Percentiles rank a stretch among this genome's conserved stretches.
These are phyloP conservation scores for Alethe castanea DNA, from an alignment of 2,113 vertebrate genomes.

Conservation along the genomic window DNA sequence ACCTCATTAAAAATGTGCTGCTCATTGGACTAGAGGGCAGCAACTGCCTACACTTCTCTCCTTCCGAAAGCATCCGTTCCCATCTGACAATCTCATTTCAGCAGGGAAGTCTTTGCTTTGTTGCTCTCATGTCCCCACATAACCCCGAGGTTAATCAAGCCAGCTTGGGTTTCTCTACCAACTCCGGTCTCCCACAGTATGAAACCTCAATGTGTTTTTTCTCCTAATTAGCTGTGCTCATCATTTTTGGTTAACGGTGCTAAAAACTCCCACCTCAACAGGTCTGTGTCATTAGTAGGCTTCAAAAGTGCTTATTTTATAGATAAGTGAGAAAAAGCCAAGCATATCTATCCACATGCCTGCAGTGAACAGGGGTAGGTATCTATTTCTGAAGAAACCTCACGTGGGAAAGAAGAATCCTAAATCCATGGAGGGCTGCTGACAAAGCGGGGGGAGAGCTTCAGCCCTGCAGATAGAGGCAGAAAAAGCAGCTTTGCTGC, in stretches of 20 bases:
- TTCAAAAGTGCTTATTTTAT: background rate
- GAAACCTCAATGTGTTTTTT: background rate
- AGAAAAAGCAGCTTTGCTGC: background rate
- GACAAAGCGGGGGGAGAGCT: background rate
- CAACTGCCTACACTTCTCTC: conserved; percentile 8
- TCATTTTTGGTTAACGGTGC: background rate
- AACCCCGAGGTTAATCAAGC: background rate
- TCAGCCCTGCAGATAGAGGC: background rate
- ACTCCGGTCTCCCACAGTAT: background rate
- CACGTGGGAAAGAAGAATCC: background rate
- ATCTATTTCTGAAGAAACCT: background rate
- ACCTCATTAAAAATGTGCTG: background rate
- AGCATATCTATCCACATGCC: background rate
- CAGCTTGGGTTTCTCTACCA: conserved; percentile 25
- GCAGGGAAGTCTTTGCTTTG: conserved; percentile 29
- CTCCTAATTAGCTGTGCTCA: conserved; percentile 6
- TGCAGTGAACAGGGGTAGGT: background rate
- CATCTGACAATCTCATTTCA: conserved; percentile 58
- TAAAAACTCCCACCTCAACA: background rate
- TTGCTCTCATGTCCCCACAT: conserved; percentile 23
- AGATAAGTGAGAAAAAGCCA: background rate
- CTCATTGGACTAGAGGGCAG: conserved; percentile 34
- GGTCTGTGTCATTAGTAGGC: background rate
- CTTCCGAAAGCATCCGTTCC: conserved; percentile 12
- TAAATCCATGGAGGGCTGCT: background rate